Evolutionary conservation across 2,797 vertebrate species (phyloP).

Genomic region (Glossophaga mutica): DNA sequence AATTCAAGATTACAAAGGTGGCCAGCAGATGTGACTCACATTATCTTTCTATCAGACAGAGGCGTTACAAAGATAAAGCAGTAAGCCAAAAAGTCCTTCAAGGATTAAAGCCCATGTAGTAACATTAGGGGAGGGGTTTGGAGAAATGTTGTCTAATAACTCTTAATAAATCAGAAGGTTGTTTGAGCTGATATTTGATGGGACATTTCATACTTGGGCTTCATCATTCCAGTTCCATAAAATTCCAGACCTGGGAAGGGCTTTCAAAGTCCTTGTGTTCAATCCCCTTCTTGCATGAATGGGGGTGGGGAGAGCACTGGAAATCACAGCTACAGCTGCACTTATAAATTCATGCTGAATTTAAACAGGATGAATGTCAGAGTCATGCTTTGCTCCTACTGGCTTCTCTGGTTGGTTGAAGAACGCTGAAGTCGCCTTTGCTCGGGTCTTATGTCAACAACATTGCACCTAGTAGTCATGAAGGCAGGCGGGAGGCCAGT

Average conservation of each 20-base stretch:
- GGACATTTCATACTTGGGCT: background rate
- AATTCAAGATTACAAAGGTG: background rate
- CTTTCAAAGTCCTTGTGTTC: background rate
- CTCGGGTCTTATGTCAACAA: background rate
- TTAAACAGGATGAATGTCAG: background rate
- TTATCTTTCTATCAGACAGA: background rate
- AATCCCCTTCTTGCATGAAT: background rate
- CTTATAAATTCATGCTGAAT: background rate
- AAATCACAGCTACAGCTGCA: background rate
- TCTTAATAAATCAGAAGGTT: background rate
- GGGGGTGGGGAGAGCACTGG: accelerated
- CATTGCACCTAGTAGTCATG: background rate
- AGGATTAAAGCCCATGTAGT: background rate
- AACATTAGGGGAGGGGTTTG: background rate
- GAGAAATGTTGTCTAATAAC: background rate
- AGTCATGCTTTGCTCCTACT: background rate
- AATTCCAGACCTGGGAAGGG: background rate
- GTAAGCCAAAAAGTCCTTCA: background rate
- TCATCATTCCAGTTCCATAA: background rate
- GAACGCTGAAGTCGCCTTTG: background rate
- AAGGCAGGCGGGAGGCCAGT: background rate
- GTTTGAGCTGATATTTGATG: background rate
- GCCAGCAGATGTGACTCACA: background rate
- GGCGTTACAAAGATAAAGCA: background rate
- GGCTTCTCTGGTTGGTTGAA: background rate